A percentile compares a stretch with the other conserved stretches of the same genome.
Conservation (phyloP, 2,888 invertebrate species). For the Lobophora halterata region DNA sequence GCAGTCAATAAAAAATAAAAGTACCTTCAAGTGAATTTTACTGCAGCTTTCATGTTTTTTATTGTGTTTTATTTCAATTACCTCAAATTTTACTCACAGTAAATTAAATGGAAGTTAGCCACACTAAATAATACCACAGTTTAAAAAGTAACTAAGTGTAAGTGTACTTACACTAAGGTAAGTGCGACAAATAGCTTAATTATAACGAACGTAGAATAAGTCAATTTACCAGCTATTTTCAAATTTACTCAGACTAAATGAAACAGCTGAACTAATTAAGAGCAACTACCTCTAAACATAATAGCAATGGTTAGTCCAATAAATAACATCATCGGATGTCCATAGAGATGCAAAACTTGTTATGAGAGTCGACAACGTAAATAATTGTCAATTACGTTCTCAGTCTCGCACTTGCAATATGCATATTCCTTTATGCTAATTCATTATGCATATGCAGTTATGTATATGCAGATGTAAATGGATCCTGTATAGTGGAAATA, state of each 20-base stretch:
- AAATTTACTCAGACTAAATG: constrained; percentile 10
- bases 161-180: too few relatives aligned
- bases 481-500: too few relatives aligned
- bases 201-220: too few relatives aligned
- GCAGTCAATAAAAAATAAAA: constrained; percentile 10
- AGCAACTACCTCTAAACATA: too few relatives aligned
- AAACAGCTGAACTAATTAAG: constrained; percentile 20
- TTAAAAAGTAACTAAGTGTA: too few relatives aligned
- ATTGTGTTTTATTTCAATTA: constrained; percentile 6
- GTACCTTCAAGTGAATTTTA: constrained; percentile 7
- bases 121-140: too few relatives aligned
- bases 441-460: constrained; percentile 36
- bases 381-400: constrained; percentile 38
- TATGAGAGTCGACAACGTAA: constrained; percentile 23
- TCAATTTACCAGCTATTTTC: too few relatives aligned
- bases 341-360: constrained; percentile 25
- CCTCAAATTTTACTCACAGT: too few relatives aligned
- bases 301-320: too few relatives aligned
- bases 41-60: constrained; percentile 4
- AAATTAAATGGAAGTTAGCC: too few relatives aligned
- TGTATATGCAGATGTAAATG: constrained; percentile 34
- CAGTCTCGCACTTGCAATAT: constrained; percentile 36
- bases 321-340: constrained; percentile 13
- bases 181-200: too few relatives aligned
- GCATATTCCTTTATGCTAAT: constrained; percentile 67